Evolutionary conservation across 2,888 invertebrate species (phyloP).

Genomic region (Aleiodes alternator): DNA sequence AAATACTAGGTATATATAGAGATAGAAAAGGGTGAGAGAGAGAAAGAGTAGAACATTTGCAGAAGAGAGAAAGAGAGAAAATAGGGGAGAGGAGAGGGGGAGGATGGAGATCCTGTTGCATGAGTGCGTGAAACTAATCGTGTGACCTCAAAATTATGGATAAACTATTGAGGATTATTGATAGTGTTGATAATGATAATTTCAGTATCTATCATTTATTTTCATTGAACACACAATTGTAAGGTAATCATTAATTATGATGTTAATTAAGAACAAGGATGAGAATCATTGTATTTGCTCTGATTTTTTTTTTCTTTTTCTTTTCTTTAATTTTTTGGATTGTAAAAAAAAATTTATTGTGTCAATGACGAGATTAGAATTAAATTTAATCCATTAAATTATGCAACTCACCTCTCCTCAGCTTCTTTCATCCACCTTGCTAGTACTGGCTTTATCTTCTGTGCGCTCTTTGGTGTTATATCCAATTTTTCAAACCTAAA

Average conservation of each 20-base stretch:
- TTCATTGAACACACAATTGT: neutral
- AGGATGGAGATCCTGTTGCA: slow-evolving; percentile 63
- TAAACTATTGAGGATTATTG: slow-evolving; percentile 39
- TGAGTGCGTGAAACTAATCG: slow-evolving; percentile 64
- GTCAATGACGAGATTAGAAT: too few relatives aligned
- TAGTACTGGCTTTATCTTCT: slow-evolving; percentile 98
- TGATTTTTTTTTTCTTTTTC: too few relatives aligned
- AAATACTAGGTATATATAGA: slow-evolving; percentile 49
- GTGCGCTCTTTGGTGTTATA: slow-evolving; percentile 99
- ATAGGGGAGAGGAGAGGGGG: slow-evolving; percentile 53
- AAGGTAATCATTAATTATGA: slow-evolving; percentile 3
- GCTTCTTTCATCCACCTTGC: slow-evolving; percentile 99
- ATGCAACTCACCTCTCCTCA: slow-evolving; percentile 89
- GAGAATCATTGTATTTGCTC: too few relatives aligned
- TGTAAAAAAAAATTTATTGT: too few relatives aligned
- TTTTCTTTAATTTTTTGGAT: too few relatives aligned
- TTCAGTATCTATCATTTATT: slow-evolving; percentile 19
- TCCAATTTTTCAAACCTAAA: slow-evolving; percentile 99
- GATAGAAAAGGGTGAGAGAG: slow-evolving; percentile 43
- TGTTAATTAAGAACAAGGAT: neutral
- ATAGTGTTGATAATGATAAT: slow-evolving; percentile 13
- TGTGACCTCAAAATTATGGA: slow-evolving; percentile 53
- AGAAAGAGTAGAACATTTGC: slow-evolving; percentile 8
- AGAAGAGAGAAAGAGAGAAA: neutral
- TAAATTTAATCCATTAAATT: slow-evolving; percentile 38